phyloP scores from a whole-genome alignment of 2,113 vertebrate genomes.

The Eublepharis macularius region DNA sequence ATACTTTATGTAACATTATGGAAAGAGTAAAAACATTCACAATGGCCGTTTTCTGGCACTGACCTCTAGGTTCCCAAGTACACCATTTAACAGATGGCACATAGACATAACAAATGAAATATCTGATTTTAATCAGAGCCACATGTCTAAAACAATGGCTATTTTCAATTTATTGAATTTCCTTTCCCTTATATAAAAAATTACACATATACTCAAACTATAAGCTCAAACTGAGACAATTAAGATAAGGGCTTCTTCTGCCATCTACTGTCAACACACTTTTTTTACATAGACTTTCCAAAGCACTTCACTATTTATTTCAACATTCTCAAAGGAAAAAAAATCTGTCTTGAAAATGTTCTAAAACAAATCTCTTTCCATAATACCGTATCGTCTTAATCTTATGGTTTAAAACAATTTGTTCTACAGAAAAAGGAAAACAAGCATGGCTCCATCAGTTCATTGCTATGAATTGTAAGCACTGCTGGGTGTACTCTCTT shows the following conservation, averaged over 20 bases:
- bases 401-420: background rate
- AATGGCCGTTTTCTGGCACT: background rate
- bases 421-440: no score
- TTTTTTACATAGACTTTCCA: background rate
- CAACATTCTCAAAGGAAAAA: background rate
- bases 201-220: slow-evolving; percentile 4
- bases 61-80: background rate
- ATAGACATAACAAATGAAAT: slow-evolving; percentile 14
- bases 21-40: background rate
- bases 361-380: background rate
- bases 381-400: background rate
- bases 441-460: no score
- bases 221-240: background rate
- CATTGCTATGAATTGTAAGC: no score
- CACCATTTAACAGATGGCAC: slow-evolving; percentile 1
- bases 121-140: background rate
- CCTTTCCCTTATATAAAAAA: slow-evolving; percentile 19
- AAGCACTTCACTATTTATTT: background rate
- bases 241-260: slow-evolving; percentile 55
- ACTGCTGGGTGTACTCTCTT: no score
- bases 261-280: slow-evolving; percentile 62
- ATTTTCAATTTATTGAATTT: slow-evolving; percentile 32
- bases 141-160: slow-evolving; percentile 18
- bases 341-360: background rate
- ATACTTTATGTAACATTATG: background rate